Evolutionary conservation across 2,888 invertebrate genomes (phyloP).

Genomic region (Eilema caniola): DNA sequence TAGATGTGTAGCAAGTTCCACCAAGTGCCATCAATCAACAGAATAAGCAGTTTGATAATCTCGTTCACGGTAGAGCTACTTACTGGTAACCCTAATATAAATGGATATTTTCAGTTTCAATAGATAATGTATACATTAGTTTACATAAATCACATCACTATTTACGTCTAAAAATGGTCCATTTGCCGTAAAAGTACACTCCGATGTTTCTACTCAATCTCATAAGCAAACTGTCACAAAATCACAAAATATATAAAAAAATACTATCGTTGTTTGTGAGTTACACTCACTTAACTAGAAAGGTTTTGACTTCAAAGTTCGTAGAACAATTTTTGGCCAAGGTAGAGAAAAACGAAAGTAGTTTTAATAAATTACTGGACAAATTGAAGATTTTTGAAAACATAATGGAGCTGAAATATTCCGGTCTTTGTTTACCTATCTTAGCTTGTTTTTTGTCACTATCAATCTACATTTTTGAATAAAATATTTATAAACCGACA

Average conservation of each 20-base stretch:
- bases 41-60: too few relatives aligned
- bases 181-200: neutral
- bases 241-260: constrained; percentile 1
- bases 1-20: too few relatives aligned
- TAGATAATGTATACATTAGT: neutral
- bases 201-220: neutral
- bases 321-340: neutral
- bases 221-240: neutral
- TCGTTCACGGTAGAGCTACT: too few relatives aligned
- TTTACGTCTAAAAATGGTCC: neutral
- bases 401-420: neutral
- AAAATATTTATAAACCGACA: too few relatives aligned
- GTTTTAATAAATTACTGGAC: neutral
- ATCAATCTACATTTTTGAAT: neutral
- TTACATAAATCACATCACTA: neutral
- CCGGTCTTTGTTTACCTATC: too few relatives aligned
- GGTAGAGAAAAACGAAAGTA: neutral
- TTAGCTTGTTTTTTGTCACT: neutral
- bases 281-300: neutral
- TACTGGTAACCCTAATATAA: too few relatives aligned
- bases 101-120: neutral
- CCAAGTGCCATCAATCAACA: too few relatives aligned
- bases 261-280: neutral
- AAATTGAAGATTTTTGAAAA: neutral
- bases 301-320: too few relatives aligned